phyloP scores from a whole-genome alignment of 2,113 vertebrate genomes.

The Delphinus delphis region DNA sequence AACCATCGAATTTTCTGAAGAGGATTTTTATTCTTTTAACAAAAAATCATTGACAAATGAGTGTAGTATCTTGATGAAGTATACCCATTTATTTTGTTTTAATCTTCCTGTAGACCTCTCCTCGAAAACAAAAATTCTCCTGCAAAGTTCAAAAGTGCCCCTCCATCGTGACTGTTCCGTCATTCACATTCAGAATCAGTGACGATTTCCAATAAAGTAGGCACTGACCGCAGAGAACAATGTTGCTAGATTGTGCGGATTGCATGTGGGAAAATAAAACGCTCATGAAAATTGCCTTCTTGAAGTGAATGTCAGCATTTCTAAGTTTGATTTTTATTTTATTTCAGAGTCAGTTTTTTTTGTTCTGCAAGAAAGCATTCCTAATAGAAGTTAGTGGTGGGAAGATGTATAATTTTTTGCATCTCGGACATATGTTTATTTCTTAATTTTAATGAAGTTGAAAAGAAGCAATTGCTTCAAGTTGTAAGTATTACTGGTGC shows the following conservation, averaged over 20 bases:
- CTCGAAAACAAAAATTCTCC: not conserved
- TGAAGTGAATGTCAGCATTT: constrained; percentile 67
- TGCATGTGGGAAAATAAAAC: constrained; percentile 30
- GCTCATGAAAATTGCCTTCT: constrained; percentile 57
- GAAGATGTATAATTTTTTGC: constrained; percentile 3
- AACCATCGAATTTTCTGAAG: not conserved
- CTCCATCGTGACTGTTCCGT: not conserved
- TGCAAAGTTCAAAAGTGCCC: not conserved
- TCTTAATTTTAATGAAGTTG: constrained; percentile 55
- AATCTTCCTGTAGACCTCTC: not conserved
- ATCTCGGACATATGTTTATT: constrained; percentile 10
- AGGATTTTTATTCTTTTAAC: not conserved
- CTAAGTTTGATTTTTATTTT: constrained; percentile 70
- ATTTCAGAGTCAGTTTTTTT: constrained; percentile 30
- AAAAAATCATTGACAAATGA: not conserved
- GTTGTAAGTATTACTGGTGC: constrained; percentile 18
- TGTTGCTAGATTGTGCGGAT: constrained; percentile 44
- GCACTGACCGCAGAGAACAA: constrained; percentile 14
- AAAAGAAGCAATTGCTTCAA: constrained; percentile 45
- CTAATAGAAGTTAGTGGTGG: constrained; percentile 35
- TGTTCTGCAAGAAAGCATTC: constrained; percentile 34
- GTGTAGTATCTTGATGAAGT: not conserved
- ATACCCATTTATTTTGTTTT: not conserved
- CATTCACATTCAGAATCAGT: constrained; percentile 19
- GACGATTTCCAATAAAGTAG: not conserved